Conservation (phyloP, 2,888 invertebrate genomes). For the Chloromyia formosa region DNA sequence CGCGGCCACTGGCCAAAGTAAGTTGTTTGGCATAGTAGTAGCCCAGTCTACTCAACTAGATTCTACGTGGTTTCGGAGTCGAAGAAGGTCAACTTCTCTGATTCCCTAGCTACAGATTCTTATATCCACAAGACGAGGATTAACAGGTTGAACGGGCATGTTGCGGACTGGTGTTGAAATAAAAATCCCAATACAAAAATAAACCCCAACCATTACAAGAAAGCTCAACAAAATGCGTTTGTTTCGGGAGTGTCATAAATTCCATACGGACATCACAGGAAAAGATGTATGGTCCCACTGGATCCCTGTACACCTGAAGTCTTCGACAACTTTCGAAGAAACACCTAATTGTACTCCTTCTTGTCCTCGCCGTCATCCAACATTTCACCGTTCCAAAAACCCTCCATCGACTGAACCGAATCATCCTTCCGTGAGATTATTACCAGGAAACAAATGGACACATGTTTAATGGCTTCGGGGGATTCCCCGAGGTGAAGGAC, state of each 20-base stretch:
- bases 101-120: no score
- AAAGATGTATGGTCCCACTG: not conserved
- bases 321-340: not conserved
- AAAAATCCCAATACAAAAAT: no score
- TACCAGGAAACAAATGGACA: not conserved
- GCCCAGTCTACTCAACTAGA: no score
- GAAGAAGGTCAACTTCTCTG: no score
- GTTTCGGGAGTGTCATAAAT: not conserved
- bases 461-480: constrained; percentile 11
- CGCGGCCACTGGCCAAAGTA: no score
- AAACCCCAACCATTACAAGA: not conserved
- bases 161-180: no score
- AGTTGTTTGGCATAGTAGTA: no score
- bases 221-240: not conserved
- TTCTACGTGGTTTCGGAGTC: no score
- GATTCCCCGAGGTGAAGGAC: not conserved
- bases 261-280: not conserved
- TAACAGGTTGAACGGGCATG: no score
- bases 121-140: no score
- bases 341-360: not conserved
- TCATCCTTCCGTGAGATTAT: not conserved
- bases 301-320: not conserved
- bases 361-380: not conserved
- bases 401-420: not conserved
- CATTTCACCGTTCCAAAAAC: not conserved